Base-by-base conservation (phyloP, 2,113 vertebrate genomes). In the Trematocara nigrifrons region DNA sequence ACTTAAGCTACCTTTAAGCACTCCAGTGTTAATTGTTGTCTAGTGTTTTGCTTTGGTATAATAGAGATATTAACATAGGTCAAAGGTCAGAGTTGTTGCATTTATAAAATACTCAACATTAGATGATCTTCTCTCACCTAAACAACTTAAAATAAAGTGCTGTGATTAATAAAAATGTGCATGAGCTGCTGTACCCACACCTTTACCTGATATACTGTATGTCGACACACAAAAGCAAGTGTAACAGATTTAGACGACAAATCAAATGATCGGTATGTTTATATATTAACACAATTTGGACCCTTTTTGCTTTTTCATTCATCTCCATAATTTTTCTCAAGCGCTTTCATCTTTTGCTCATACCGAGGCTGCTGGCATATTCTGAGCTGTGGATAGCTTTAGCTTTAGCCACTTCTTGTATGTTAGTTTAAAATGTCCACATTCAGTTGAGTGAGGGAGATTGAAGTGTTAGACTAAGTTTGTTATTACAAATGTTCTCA, bases 1-100 rank as follows among this genome's bases (percentile, higher is more conserved):
- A 61, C 16, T 61, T 35, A 61, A 61, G 1, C 31, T 61, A 35
- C 57, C 31, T 61, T 35, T 61, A 61, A 61, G 31, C 57, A 61
- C 57, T 38, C 6, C 31, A 64, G 16, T 38, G 59, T 0, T 64
- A 35, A 35, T 64, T 35, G 33, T n/a, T 5, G 9, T 64, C 16
- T 64, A 64, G 31, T 61, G 59, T 61, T 61, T 35, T 35, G 56
- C 15, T 61, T 61, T 61, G 57, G 57, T 61, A 35, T n/a, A 61
- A 61, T 33, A 61, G 57, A 6, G 5, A 64, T 35, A 11, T 38
- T 64, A 38, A n/a, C 1, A 64, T 3, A 1, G 16, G 59, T 64
- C 59, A 64, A 61, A 61, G 59, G 59, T 64, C 59, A 64, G 33
- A 11, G 16, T 64, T n/a, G 33, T 38, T 38, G 33, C 16, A 64